phyloP scores from a whole-genome alignment of 2,888 invertebrate genomes.

The Nomada fabriciana region DNA sequence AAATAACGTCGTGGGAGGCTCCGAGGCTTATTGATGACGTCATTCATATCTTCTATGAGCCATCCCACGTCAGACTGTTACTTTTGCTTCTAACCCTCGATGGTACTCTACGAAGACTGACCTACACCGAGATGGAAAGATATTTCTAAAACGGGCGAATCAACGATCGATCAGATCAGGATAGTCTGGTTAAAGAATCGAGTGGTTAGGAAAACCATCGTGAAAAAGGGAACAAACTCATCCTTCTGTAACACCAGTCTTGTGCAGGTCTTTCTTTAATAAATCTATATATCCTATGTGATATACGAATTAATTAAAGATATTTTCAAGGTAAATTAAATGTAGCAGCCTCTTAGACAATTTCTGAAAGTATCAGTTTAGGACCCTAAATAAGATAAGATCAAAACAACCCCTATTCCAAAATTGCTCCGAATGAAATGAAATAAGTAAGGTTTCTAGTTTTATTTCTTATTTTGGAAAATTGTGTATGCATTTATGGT shows the following conservation, averaged over 20 bases:
- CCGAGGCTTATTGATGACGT: slow-evolving; percentile 51
- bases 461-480: no score
- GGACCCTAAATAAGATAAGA: no score
- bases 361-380: no score
- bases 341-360: no score
- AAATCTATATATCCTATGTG: not conserved
- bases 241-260: slow-evolving; percentile 5
- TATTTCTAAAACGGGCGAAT: slow-evolving; percentile 56
- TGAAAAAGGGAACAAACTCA: slow-evolving; percentile 3
- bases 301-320: no score
- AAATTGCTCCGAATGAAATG: no score
- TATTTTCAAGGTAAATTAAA: no score
- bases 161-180: slow-evolving; percentile 44
- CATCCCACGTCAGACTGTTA: slow-evolving; percentile 55
- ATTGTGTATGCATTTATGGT: no score
- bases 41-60: slow-evolving; percentile 30
- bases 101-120: slow-evolving; percentile 41
- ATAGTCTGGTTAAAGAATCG: slow-evolving; percentile 21
- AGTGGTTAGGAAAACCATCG: slow-evolving; percentile 16
- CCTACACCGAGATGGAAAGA: slow-evolving; percentile 49
- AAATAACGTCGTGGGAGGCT: slow-evolving; percentile 16
- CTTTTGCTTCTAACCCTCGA: slow-evolving; percentile 55
- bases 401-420: no score
- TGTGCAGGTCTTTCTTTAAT: not conserved
- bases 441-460: no score